phyloP scores from a whole-genome alignment of 30 jellyfish, hydroid and myxozoan species.

The Hydra vulgaris region DNA sequence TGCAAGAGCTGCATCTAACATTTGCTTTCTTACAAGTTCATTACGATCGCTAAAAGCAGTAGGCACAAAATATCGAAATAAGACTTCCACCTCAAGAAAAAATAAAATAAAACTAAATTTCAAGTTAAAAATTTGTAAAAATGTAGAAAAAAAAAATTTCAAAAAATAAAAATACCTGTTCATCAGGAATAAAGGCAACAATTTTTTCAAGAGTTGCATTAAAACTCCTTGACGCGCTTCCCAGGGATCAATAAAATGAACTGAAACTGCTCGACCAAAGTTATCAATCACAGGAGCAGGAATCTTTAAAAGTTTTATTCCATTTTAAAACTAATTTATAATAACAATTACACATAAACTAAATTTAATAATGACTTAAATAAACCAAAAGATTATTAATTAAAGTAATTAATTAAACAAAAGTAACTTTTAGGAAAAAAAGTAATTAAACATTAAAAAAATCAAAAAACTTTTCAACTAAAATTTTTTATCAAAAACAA shows the following conservation, averaged over 20 bases:
- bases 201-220: conserved; percentile 56
- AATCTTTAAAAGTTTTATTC: conserved; percentile 23
- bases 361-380: background rate
- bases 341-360: too few relatives aligned
- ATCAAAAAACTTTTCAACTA: too few relatives aligned
- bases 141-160: background rate
- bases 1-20: conserved; percentile 81
- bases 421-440: too few relatives aligned
- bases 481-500: too few relatives aligned
- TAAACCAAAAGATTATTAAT: too few relatives aligned
- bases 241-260: conserved; percentile 80
- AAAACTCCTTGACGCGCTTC: conserved; percentile 89
- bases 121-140: background rate
- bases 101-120: background rate
- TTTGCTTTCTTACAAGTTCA: conserved; percentile 60
- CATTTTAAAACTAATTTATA: too few relatives aligned
- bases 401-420: too few relatives aligned
- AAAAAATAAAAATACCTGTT: conserved; percentile 34
- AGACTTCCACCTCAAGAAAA: conserved; percentile 28
- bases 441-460: too few relatives aligned
- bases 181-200: conserved; percentile 35
- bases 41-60: conserved; percentile 79
- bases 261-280: conserved; percentile 68
- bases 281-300: conserved; percentile 75
- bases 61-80: conserved; percentile 69